Evolutionary conservation across 2,113 vertebrate genomes (phyloP).

Genomic region (Muntiacus muntjak): DNA sequence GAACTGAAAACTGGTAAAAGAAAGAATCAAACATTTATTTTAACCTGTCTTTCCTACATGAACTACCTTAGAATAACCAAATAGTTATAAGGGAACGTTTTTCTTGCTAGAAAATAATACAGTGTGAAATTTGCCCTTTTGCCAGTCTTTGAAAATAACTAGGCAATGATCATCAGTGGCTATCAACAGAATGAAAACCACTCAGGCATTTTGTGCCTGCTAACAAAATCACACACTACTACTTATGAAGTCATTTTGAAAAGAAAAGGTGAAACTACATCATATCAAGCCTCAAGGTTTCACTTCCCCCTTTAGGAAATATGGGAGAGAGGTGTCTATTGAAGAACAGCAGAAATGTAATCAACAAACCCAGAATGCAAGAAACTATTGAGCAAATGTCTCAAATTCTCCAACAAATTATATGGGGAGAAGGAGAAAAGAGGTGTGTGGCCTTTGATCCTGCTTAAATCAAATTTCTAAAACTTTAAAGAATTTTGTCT

Average conservation of each 20-base stretch:
- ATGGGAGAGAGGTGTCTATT: not conserved
- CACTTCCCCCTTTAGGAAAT: not conserved
- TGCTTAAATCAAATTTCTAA: not conserved
- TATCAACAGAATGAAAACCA: not conserved
- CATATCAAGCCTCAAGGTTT: not conserved
- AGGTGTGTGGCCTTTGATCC: not conserved
- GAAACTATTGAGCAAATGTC: not conserved
- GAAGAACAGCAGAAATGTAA: not conserved
- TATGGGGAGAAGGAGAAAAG: not conserved
- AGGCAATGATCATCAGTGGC: not conserved
- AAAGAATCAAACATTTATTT: not conserved
- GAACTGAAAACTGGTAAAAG: not conserved
- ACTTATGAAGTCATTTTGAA: not conserved
- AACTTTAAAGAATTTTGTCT: not conserved
- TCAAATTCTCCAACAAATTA: not conserved
- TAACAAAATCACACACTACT: not conserved
- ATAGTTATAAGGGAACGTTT: not conserved
- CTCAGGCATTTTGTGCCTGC: not conserved
- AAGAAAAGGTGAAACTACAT: not conserved
- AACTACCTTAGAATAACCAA: not conserved
- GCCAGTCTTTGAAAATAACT: not conserved
- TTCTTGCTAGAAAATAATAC: not conserved
- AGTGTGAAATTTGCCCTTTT: not conserved
- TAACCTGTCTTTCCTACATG: not conserved
- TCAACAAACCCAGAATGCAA: not conserved